phyloP scores from a whole-genome alignment of 2,888 invertebrate species.

The Hirtodrosophila trivittata region DNA sequence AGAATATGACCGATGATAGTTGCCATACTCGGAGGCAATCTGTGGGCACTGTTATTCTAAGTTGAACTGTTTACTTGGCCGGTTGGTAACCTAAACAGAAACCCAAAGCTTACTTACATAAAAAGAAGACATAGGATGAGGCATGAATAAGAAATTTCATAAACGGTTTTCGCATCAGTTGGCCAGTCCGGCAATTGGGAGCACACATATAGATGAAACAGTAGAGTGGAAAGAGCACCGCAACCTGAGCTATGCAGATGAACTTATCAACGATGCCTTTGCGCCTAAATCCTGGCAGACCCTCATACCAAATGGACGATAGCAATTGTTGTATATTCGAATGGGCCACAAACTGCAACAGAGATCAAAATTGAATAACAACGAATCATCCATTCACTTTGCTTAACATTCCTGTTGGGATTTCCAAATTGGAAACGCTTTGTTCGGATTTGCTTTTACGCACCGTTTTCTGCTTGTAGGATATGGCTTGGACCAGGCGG shows the following conservation, averaged over 20 bases:
- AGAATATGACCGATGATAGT: constrained; percentile 1
- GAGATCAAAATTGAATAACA: no score
- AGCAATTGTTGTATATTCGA: constrained; percentile 96
- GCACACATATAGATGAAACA: constrained; percentile 93
- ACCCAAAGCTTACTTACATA: constrained; percentile 88
- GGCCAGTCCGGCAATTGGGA: constrained; percentile 91
- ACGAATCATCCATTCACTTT: no score
- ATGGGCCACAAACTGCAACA: constrained; percentile 94
- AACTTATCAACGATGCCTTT: constrained; percentile 90
- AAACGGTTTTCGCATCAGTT: constrained; percentile 95
- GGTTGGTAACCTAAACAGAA: not conserved
- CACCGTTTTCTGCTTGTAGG: constrained; percentile 97
- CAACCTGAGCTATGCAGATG: constrained; percentile 90
- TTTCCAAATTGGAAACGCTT: not conserved
- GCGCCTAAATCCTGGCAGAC: constrained; percentile 95
- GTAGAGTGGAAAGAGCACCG: constrained; percentile 93
- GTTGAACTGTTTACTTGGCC: constrained; percentile 18
- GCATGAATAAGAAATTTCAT: constrained; percentile 98
- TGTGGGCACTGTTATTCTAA: constrained; percentile 10
- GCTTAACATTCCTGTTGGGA: no score
- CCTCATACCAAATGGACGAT: constrained; percentile 97
- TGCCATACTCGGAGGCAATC: constrained; percentile 4
- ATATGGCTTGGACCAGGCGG: constrained; percentile 94
- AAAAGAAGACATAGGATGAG: constrained; percentile 95
- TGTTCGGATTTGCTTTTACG: constrained; percentile 5